Percentiles rank a stretch among this genome's conserved stretches.
phyloP scores from a whole-genome alignment of 2,888 invertebrate species.

The Andrena dorsata region DNA sequence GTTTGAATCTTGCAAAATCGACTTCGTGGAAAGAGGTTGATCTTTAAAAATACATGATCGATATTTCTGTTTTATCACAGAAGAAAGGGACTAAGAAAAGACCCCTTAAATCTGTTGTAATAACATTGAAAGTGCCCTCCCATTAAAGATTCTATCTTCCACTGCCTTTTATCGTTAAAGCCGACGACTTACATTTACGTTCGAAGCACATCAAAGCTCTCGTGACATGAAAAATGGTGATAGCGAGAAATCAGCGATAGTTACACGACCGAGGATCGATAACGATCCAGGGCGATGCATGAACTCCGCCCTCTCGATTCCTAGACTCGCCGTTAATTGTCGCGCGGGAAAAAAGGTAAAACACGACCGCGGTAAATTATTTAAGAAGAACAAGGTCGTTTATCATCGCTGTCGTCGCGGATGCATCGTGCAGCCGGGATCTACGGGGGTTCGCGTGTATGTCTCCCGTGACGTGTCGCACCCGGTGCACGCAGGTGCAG shows the following conservation, averaged over 20 bases:
- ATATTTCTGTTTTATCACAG: too few relatives aligned
- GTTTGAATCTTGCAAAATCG: too few relatives aligned
- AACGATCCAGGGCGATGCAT: conserved; percentile 38
- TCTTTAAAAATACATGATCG: too few relatives aligned
- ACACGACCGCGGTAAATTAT: conserved; percentile 42
- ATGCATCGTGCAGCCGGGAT: conserved; percentile 16
- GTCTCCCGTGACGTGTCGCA: conserved; percentile 32
- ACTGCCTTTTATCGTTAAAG: too few relatives aligned
- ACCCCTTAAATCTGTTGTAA: too few relatives aligned
- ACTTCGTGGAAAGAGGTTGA: too few relatives aligned
- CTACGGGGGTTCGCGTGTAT: conserved; percentile 22
- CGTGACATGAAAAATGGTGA: too few relatives aligned
- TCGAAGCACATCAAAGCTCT: too few relatives aligned
- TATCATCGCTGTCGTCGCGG: conserved; percentile 53
- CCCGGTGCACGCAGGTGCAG: conserved; percentile 54
- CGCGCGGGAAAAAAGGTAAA: background rate
- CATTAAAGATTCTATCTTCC: too few relatives aligned
- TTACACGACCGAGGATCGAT: conserved; percentile 42
- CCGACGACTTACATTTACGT: too few relatives aligned
- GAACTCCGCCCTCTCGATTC: conserved; percentile 4
- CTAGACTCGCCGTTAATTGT: conserved; percentile 2
- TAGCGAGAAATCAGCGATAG: conserved; percentile 11
- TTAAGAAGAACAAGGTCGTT: conserved; percentile 58
- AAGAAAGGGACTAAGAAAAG: too few relatives aligned
- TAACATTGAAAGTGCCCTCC: too few relatives aligned